These are phyloP conservation scores for Scaptodrosophila latifasciaeformis DNA, from an alignment of 2,888 invertebrate genomes.

Conservation along the genomic window DNA sequence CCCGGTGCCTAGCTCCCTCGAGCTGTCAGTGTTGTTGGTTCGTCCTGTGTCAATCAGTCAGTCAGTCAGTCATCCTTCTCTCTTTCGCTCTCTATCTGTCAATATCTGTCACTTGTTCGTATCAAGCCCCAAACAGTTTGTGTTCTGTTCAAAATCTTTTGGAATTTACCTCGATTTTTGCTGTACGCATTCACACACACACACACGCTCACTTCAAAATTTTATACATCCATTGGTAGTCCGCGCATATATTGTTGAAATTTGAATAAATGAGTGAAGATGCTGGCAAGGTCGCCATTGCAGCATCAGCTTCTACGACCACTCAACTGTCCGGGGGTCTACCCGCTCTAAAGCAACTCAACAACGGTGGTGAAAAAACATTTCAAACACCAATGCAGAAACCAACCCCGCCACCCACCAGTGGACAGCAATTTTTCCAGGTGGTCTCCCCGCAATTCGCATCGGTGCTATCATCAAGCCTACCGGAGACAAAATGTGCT, in stretches of 20 bases:
- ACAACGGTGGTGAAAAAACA: conserved; percentile 31
- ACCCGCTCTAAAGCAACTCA: conserved; percentile 26
- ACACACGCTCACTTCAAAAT: not conserved
- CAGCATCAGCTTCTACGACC: conserved; percentile 25
- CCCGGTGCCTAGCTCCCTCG: too few relatives aligned
- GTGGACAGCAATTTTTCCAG: conserved; percentile 61
- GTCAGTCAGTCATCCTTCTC: not conserved
- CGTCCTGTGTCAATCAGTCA: conserved; percentile 16
- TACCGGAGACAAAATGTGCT: conserved; percentile 58
- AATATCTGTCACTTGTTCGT: conserved; percentile 21
- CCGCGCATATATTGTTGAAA: conserved; percentile 3
- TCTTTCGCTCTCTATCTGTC: conserved; percentile 18
- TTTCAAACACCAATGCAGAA: conserved; percentile 44
- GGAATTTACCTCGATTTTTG: conserved; percentile 48
- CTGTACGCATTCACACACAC: conserved; percentile 14
- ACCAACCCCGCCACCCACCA: conserved; percentile 41
- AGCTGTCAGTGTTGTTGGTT: conserved; percentile 17
- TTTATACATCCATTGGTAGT: too few relatives aligned
- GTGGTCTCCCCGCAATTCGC: conserved; percentile 68
- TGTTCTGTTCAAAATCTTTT: conserved; percentile 36
- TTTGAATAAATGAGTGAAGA: conserved; percentile 71
- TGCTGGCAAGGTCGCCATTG: conserved; percentile 54
- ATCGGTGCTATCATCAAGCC: conserved; percentile 58
- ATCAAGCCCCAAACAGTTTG: conserved; percentile 24
- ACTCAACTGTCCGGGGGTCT: too few relatives aligned